A percentile compares a stretch with the other conserved stretches of the same genome.
phyloP scores from a whole-genome alignment of 1,140 invertebrate species.

The Megalopta genalis region DNA sequence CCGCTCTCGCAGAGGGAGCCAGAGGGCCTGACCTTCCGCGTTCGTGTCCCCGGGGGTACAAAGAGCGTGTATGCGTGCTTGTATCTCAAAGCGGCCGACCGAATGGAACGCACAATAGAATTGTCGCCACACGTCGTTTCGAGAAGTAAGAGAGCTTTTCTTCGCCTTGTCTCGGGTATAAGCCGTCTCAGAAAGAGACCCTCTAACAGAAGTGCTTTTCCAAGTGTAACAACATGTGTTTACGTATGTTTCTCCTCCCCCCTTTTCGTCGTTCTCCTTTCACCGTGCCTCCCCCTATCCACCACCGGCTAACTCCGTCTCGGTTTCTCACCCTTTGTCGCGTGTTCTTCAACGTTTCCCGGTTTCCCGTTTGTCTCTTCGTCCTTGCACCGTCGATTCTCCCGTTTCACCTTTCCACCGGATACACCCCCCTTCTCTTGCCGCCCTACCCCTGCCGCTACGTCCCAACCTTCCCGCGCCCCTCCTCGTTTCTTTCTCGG shows the following conservation, averaged over 20 bases:
- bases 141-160: constrained; percentile 60
- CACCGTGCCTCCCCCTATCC: not conserved
- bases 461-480: not conserved
- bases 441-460: not conserved
- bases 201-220: constrained; percentile 45
- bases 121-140: constrained; percentile 69
- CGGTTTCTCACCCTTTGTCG: constrained; percentile 20
- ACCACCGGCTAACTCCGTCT: not conserved
- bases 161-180: constrained; percentile 49
- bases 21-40: constrained; percentile 33
- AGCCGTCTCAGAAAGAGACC: constrained; percentile 53
- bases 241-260: constrained; percentile 28
- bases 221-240: constrained; percentile 54
- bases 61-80: constrained; percentile 57
- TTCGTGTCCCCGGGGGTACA: constrained; percentile 33
- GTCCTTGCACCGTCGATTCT: not conserved
- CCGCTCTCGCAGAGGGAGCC: not conserved
- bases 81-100: constrained; percentile 74
- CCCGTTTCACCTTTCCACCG: not conserved
- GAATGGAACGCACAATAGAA: constrained; percentile 73
- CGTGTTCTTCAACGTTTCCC: constrained; percentile 9
- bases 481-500: constrained; percentile 16
- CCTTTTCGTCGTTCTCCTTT: not conserved
- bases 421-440: not conserved
- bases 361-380: not conserved